Conservation (phyloP, 2,888 invertebrate genomes). For the Litoditis marina region DNA sequence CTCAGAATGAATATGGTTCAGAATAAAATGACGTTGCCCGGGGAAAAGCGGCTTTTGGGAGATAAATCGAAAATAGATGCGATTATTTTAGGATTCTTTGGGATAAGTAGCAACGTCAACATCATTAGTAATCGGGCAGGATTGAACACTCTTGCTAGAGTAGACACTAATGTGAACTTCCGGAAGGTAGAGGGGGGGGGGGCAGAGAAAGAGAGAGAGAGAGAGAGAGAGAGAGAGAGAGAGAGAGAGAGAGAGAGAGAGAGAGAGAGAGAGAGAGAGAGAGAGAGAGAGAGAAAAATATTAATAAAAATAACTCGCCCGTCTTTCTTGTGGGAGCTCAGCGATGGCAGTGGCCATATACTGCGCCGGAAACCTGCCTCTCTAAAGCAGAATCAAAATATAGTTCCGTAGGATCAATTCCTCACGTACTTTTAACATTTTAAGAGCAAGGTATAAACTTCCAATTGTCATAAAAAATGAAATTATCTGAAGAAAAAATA, state of each 20-base stretch:
- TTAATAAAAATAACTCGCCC: neutral
- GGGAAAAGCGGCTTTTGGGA: too few species aligned
- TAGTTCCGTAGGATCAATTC: neutral
- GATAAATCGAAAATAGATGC: too few species aligned
- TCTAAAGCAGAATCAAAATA: too few species aligned
- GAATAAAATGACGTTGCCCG: too few species aligned
- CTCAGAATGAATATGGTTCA: too few species aligned
- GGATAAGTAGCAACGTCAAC: conserved; percentile 1
- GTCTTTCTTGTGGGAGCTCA: too few species aligned
- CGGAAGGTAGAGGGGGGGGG: too few species aligned
- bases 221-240: neutral
- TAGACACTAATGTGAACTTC: neutral
- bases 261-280: conserved; percentile 1
- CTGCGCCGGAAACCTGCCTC: too few species aligned
- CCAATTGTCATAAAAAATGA: neutral
- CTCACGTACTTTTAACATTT: too few species aligned
- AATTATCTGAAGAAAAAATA: neutral
- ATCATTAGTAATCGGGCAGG: neutral
- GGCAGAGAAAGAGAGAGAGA: conserved; percentile 3
- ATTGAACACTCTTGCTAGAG: neutral
- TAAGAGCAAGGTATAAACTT: too few species aligned
- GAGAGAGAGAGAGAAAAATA: neutral
- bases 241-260: neutral
- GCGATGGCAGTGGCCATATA: too few species aligned
- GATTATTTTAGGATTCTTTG: too few species aligned